Evolutionary conservation across 2,113 vertebrate genomes (phyloP).

Genomic region (Phyllostomus discolor): DNA sequence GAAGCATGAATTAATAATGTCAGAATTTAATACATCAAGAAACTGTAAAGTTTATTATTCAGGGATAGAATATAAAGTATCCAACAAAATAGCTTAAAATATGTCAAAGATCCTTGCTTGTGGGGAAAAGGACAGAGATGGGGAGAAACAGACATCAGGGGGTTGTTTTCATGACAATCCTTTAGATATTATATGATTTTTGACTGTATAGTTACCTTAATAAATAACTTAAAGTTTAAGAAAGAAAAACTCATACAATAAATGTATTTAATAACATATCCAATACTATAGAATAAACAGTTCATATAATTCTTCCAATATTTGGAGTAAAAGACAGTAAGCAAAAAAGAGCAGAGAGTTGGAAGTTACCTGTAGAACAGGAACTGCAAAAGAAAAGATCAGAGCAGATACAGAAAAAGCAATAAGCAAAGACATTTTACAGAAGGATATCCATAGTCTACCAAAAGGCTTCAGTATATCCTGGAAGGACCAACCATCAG

Average conservation of each 20-base stretch:
- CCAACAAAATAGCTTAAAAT: conserved; percentile 22
- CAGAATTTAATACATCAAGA: conserved; percentile 8
- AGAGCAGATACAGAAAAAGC: background rate
- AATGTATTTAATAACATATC: background rate
- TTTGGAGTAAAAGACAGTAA: background rate
- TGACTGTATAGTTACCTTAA: conserved; percentile 21
- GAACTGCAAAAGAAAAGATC: background rate
- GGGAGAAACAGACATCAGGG: background rate
- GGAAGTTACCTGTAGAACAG: background rate
- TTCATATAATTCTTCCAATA: background rate
- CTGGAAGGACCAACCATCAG: background rate
- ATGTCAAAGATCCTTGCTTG: background rate
- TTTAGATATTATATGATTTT: background rate
- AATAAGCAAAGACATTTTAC: background rate
- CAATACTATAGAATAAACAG: background rate
- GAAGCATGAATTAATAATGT: background rate
- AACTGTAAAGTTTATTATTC: background rate
- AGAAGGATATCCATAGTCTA: background rate
- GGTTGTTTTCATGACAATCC: background rate
- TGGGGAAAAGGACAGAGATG: background rate
- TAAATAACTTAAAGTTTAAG: background rate
- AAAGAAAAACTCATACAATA: background rate
- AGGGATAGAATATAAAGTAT: background rate
- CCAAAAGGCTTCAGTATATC: background rate
- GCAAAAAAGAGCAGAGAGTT: background rate